Conservation (phyloP, 2,113 vertebrate species). For the Panthera leo region DNA sequence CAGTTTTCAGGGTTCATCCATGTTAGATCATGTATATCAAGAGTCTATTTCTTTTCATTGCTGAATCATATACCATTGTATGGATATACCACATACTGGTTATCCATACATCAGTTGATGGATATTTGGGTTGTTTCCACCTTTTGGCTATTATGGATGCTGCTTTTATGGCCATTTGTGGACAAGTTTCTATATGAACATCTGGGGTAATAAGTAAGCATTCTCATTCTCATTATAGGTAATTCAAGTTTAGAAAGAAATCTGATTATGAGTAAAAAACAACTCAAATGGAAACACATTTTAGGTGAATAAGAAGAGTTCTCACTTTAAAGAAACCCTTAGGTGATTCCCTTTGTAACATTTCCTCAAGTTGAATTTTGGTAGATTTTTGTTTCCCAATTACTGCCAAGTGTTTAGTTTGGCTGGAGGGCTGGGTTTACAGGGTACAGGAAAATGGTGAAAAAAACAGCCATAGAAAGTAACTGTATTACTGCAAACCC, state of each 20-base stretch:
- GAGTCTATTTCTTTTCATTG: neutral
- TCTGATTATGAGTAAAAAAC: neutral
- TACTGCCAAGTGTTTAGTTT: neutral
- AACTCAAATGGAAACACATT: neutral
- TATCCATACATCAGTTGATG: neutral
- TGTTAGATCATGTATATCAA: neutral
- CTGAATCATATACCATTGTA: neutral
- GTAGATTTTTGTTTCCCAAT: neutral
- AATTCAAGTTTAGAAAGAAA: neutral
- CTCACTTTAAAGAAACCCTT: neutral
- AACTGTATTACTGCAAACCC: no score
- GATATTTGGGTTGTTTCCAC: neutral
- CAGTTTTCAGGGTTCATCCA: neutral
- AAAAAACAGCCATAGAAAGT: neutral
- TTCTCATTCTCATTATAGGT: neutral
- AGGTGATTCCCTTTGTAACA: neutral
- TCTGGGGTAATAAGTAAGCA: neutral
- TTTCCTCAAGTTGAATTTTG: neutral
- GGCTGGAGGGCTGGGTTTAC: neutral
- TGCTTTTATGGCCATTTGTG: neutral
- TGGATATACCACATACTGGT: neutral
- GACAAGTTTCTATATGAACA: neutral
- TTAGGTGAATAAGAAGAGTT: neutral
- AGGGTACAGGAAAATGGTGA: no score
- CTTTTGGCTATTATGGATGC: neutral